Evolutionary conservation across 1,140 invertebrate species (phyloP), one percentile per base, ranked within the genome.

Genomic region (Thereuonema tuberculata): DNA sequence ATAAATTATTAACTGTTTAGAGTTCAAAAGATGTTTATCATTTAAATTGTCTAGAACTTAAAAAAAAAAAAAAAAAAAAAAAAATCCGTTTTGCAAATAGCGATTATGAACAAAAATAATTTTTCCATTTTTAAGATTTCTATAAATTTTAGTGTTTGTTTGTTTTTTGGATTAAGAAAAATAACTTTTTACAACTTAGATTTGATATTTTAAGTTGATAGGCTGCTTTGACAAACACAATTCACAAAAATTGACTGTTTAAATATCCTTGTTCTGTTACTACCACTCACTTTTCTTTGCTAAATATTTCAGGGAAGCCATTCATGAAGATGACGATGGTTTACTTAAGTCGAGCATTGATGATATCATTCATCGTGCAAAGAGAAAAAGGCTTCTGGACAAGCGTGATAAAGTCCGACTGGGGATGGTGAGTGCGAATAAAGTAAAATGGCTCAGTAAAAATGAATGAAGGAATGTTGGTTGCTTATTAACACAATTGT

Each of bases 311-410:
- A 95, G 92, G 93, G 94, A 98, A 76, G 90, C 89, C 43, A 90
- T 98, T 52, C 86, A 89, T 74, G 94, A 98, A 80, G 92, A 96
- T 77, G 89, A 94, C 62, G 84, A 89, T 73, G 93, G 93, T 0
- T 77, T 92, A 60, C 74, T 98, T 61, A 90, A 94, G 70, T 81
- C 87, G 15, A 84, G 88, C 46, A 85, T 96, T 21, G 84, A 88
- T 47, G 91, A 95, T 66, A 87, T 95, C 66, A 86, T 94, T 48
- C 86, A 90, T 67, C 86, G 86, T 71, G 88, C 89, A 0, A 90
- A 89, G 71, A 78, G 89, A 37, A 84, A 86, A 70, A 77, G 87
- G 47, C 81, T 86, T 54, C 70, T 82, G 29, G 81, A 87, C 52
- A 83, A 84, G 68, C 80, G 83, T 68, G 81, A 81, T 55, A 80